Evolutionary conservation across 2,888 invertebrate genomes (phyloP), one percentile per base, ranked within the genome.

Genomic region (Latrodectus elegans): DNA sequence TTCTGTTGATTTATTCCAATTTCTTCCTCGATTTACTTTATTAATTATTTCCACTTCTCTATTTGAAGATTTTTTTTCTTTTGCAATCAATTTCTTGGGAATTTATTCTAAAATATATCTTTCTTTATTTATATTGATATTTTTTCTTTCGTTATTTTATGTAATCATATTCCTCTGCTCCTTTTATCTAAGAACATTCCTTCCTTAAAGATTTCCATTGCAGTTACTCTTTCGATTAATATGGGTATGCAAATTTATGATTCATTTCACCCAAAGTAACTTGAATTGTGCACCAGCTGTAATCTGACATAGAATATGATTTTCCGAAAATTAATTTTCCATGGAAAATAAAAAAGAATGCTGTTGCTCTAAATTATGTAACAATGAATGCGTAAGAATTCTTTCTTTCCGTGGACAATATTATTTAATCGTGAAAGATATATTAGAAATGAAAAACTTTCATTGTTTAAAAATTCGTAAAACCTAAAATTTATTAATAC

Each of bases 201-300:
- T 12, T 64, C 17, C 68, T 49, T 38, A 26, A 52, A 72, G 51
- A 60, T 53, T 74, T 74, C 55, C 17, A 53, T 49, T 64, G 12
- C 49, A 55, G 67, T 81, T n/a, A 51, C 52, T 53, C 55, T 73
- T 71, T 83, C 65, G 77, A 84, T 84, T 84, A 78, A 84, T 84
- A 84, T 77, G 65, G 67, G 72, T 84, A 84, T 84, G 77, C 84
- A 84, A 84, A 84, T 84, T 84, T 84, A 78, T 67, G 71, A 84
- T 84, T 64, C 77, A 67, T 84, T 64, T 60, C n/a, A 64, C 22
- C 38, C 51, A 60, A 64, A 71, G 51, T 65, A 52, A 73, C 77
- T 77, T 77, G 55, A 52, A 68, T 65, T 72, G 68, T 49, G 53
- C 77, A 74, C 17, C 68, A 72, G 71, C 71, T 77, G 77, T 15